Base-by-base conservation (phyloP, 2,888 invertebrate species). In the Rutpela maculata region DNA sequence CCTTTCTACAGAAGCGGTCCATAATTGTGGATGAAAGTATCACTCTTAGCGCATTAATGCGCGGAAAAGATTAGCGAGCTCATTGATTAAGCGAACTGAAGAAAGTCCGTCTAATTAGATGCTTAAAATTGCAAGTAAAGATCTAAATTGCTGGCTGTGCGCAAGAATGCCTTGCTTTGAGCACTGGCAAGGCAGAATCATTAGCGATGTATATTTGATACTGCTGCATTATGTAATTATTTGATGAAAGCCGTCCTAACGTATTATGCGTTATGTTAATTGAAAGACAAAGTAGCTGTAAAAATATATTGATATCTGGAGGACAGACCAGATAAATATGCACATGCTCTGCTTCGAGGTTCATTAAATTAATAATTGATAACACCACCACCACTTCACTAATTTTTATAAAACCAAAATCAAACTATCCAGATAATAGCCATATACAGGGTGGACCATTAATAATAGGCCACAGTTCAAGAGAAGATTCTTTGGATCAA, bases 21-120 rank as follows among this genome's bases (percentile, higher is more conserved):
- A 19, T 69, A 69, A 69, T 26, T 57, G 56, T 26, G 19, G 57
- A 19, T 69, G 26, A 69, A 69, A 69, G 57, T 69, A 68, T 38
- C 68, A 68, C 38, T 68, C 5, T 18, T 35, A 35, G 62, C 38
- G 17, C 26, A 38, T 31, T 60, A 35, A 55, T 38, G 59, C 10
- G 71, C 38, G 12, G 38, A 60, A 60, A 60, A 43, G 59, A 59
- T 60, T 59, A 71, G 60, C 19, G 59, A 31, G 71, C 38, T 35
- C 71, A 56, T 31, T 60, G 71, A 71, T 60, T 60, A 59, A 69
- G 56, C 55, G 56, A n/a, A 18, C 19, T 31, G 71, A 62, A 38
- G 71, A 59, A 71, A 71, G 69, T 69, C 60, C 3, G n/a, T 38
- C 9, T 19, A 71, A 71, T 71, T 71, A 60, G 71, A 60, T 50